phyloP scores from a whole-genome alignment of 1,140 invertebrate genomes.

The Drosophila neocordata region DNA sequence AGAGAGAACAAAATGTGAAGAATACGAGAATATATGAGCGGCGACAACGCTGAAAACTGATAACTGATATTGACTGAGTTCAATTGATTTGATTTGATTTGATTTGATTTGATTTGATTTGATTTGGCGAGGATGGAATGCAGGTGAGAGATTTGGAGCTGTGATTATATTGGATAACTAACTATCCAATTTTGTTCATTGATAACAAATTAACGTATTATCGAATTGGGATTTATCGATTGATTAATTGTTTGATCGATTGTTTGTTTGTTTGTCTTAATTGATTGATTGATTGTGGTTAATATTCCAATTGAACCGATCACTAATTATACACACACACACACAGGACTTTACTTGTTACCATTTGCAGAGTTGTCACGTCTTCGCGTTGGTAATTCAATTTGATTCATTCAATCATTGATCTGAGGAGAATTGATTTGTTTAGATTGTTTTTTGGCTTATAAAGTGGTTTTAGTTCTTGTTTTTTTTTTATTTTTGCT shows the following conservation, averaged over 20 bases:
- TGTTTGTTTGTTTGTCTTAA: too few relatives aligned
- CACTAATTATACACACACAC: too few relatives aligned
- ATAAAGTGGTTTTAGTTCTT: conserved; percentile 6
- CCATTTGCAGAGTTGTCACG: conserved; percentile 10
- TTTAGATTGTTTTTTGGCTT: neutral
- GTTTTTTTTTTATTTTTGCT: neutral
- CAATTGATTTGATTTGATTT: conserved; percentile 21
- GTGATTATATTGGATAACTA: conserved; percentile 1
- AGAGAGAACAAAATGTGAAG: conserved; percentile 1
- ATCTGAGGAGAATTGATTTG: conserved; percentile 2
- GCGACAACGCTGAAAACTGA: conserved; percentile 10
- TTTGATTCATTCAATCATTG: conserved; percentile 7
- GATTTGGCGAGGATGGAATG: conserved; percentile 10
- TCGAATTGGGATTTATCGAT: too few relatives aligned
- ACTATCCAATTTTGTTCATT: too few relatives aligned
- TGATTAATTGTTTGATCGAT: too few relatives aligned
- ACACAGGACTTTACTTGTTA: conserved; percentile 39
- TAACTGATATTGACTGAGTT: conserved; percentile 15
- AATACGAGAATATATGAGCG: conserved; percentile 5
- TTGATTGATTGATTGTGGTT: conserved; percentile 2
- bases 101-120: conserved; percentile 3
- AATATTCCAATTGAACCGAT: conserved; percentile 46
- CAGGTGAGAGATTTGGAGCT: conserved; percentile 15
- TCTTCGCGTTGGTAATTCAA: neutral
- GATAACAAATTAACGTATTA: too few relatives aligned